Percentiles rank a stretch among this genome's conserved stretches.
Evolutionary conservation across 1,140 invertebrate genomes (phyloP).

Genomic region (Dendrolimus punctatus): DNA sequence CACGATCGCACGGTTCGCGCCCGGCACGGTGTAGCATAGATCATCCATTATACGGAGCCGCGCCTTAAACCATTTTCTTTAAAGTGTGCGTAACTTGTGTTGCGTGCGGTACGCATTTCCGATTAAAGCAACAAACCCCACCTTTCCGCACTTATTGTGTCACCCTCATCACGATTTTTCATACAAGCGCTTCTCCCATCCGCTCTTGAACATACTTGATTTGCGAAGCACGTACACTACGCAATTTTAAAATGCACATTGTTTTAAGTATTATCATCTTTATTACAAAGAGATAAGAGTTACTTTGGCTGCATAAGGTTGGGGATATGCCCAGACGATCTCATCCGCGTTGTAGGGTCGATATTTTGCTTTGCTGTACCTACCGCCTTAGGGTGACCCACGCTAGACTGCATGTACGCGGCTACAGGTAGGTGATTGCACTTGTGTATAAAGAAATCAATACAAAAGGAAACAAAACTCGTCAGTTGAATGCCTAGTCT

Average conservation of each 20-base stretch:
- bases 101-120: slow-evolving; percentile 33
- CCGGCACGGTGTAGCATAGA: no score
- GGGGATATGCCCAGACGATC: slow-evolving; percentile 21
- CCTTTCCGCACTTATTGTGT: slow-evolving; percentile 47
- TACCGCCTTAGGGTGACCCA: no score
- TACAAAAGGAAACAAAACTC: slow-evolving; percentile 1
- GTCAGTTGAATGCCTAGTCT: not conserved
- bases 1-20: no score
- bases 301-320: slow-evolving; percentile 12
- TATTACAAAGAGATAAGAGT: slow-evolving; percentile 20
- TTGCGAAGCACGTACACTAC: slow-evolving; percentile 54
- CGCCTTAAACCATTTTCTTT: slow-evolving; percentile 3
- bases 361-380: slow-evolving; percentile 46
- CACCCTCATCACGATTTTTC: slow-evolving; percentile 64
- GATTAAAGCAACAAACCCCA: slow-evolving; percentile 58
- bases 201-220: slow-evolving; percentile 62
- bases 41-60: no score
- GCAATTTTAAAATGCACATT: slow-evolving; percentile 16
- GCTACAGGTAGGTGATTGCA: no score
- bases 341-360: slow-evolving; percentile 32
- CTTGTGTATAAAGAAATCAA: not conserved
- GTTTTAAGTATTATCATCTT: slow-evolving; percentile 24
- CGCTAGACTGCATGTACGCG: no score
- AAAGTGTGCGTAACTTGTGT: no score
- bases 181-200: slow-evolving; percentile 57